Evolutionary conservation across 2,888 invertebrate genomes (phyloP), one percentile per base, ranked within the genome.

Genomic region (Crocallis elinguaria): DNA sequence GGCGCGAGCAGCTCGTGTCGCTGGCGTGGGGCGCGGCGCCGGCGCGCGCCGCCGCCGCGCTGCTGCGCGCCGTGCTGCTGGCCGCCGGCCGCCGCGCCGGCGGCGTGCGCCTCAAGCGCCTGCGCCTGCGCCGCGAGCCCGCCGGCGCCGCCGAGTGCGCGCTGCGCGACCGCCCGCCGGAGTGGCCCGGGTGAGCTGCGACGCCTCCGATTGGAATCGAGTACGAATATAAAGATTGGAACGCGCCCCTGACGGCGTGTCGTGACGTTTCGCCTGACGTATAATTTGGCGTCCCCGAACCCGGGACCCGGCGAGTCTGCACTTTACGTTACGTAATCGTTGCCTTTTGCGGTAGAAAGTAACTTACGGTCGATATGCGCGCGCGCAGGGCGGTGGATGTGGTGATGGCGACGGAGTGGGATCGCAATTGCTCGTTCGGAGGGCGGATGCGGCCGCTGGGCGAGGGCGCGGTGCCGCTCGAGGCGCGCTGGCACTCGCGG

Each of bases 1-100:
- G n/a, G n/a, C n/a, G n/a, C n/a, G n/a, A n/a, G n/a, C n/a, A n/a
- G n/a, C n/a, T n/a, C 29, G 41, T 69, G 33, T 1, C 32, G 17
- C 95, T 98, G 57, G 96, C 96, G 88, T 98, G 98, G 86, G 95
- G 94, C 85, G 95, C 94, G 8, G 93, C 93, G 43, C 93, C 94
- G 51, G 82, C 93, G 12, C 93, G 93, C 53, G 94, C 95, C 62
- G 94, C 96, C 29, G 96, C 96, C 86, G 96, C 96, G 65, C 96
- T 96, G 77, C 90, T 98, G 50, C 93, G 93, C 67, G 94, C 96
- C 16, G 92, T 95, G 32, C 88, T 98, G 33, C 96, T 95, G 75
- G 82, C 88, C 37, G 95, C 94, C 52, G 94, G 94, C 67, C 93
- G 88, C 93, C 23, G 94, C 17, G 19, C 17, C 52, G 60, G 57